These are phyloP conservation scores for Orchestes rusci DNA, from an alignment of 2,888 invertebrate genomes.

Conservation along the genomic window DNA sequence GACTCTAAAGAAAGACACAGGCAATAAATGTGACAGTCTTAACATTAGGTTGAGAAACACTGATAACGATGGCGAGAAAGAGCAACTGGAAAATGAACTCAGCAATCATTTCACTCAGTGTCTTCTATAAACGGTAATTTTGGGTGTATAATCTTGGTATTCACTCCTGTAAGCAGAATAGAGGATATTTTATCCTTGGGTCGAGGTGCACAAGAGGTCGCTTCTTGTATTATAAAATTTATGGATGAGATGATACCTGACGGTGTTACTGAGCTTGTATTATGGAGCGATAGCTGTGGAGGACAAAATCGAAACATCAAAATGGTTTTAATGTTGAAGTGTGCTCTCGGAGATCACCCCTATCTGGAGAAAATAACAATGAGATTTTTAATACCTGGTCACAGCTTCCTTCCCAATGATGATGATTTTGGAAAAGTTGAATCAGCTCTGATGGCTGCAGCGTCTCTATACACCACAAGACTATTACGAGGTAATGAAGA, in stretches of 20 bases:
- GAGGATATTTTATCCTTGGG: slow-evolving; percentile 23
- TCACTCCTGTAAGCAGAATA: slow-evolving; percentile 21
- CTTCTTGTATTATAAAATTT: too few relatives aligned
- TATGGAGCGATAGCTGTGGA: slow-evolving; percentile 30
- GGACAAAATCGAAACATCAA: slow-evolving; percentile 23
- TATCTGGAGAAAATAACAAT: slow-evolving; percentile 20
- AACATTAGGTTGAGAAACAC: neutral
- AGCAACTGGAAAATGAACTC: neutral
- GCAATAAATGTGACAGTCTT: slow-evolving; percentile 3
- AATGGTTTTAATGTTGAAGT: slow-evolving; percentile 19
- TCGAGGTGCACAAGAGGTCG: slow-evolving; percentile 25
- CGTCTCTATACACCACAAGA: slow-evolving; percentile 24
- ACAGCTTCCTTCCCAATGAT: slow-evolving; percentile 27
- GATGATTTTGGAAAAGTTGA: slow-evolving; percentile 29
- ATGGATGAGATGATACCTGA: slow-evolving; percentile 15
- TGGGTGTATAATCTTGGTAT: slow-evolving; percentile 24
- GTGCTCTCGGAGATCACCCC: slow-evolving; percentile 9
- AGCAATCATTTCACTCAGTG: slow-evolving; percentile 17
- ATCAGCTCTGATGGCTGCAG: slow-evolving; percentile 25
- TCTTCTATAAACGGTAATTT: slow-evolving; percentile 32
- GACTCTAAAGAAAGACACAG: slow-evolving; percentile 5
- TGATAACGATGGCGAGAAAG: neutral
- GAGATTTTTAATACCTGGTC: slow-evolving; percentile 26
- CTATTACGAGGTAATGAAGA: slow-evolving; percentile 19
- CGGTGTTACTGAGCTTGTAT: slow-evolving; percentile 21